A percentile compares a stretch with the other conserved stretches of the same genome.
These are phyloP conservation scores for Abramis brama DNA, from an alignment of 2,113 vertebrate species.

Conservation along the genomic window DNA sequence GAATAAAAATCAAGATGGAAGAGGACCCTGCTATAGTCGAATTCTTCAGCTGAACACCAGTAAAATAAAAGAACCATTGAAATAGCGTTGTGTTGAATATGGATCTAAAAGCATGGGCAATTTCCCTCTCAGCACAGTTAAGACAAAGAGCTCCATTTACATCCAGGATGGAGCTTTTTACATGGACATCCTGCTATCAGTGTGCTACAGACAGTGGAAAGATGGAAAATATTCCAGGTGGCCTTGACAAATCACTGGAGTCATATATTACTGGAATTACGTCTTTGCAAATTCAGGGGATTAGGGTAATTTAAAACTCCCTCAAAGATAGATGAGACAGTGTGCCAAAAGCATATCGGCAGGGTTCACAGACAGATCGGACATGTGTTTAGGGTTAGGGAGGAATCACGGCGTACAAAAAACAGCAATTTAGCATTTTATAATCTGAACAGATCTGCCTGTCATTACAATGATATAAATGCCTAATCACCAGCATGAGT, in stretches of 20 bases:
- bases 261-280: slow-evolving; percentile 49
- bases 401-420: slow-evolving; percentile 12
- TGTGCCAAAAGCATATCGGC: slow-evolving; percentile 15
- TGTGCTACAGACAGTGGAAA: slow-evolving; percentile 27
- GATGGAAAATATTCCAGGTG: slow-evolving; percentile 28
- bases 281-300: slow-evolving; percentile 40
- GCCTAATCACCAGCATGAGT: neutral
- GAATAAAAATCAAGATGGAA: slow-evolving; percentile 18
- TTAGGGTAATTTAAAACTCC: slow-evolving; percentile 48
- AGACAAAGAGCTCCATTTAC: slow-evolving; percentile 45
- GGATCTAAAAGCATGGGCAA: slow-evolving; percentile 18
- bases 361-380: slow-evolving; percentile 32
- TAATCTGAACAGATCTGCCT: slow-evolving; percentile 20
- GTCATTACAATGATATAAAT: slow-evolving; percentile 24
- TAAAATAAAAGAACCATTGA: slow-evolving; percentile 29
- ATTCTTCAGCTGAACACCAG: slow-evolving; percentile 40
- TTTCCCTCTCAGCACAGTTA: slow-evolving; percentile 23
- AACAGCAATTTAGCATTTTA: slow-evolving; percentile 17
- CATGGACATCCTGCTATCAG: slow-evolving; percentile 25
- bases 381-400: slow-evolving; percentile 40
- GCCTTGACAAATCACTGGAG: slow-evolving; percentile 42
- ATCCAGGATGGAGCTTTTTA: slow-evolving; percentile 27
- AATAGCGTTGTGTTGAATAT: slow-evolving; percentile 22
- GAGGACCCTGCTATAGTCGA: neutral
- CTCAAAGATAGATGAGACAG: slow-evolving; percentile 42